Base-by-base conservation (phyloP, 2,888 invertebrate species). In the Anagyrus pseudococci region DNA sequence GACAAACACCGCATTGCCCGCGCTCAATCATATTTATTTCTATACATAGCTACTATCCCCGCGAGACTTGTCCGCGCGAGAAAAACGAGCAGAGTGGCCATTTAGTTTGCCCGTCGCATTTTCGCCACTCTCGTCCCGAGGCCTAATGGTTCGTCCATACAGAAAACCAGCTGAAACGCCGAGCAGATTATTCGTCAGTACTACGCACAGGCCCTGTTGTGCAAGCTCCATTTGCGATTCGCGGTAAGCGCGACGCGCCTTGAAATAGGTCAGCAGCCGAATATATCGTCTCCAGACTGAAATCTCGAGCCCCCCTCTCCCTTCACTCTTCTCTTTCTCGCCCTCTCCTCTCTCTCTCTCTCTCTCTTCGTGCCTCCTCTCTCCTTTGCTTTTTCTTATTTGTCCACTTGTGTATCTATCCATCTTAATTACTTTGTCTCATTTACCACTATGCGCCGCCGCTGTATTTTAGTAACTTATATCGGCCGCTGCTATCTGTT, bases 241-340 rank as follows among this genome's bases (percentile, higher is more conserved):
- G 44, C 40, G 1, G 55, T 63, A 63, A 22, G 25, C 15, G 47
- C 6, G n/a, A 26, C 29, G 7, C 7, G 53, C 26, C 56, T 55
- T 22, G 37, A 64, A 57, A 60, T 60, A 44, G 64, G 64, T 64
- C 64, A 64, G 47, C 33, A 25, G 60, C 56, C 48, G 60, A 64
- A 64, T 64, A 60, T 60, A 64, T 64, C 60, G 56, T 55, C 55
- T 53, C 48, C 55, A 49, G 47, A 44, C 49, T 50, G 50, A 62
- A 57, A 52, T 52, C 44, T 33, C 48, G n/a, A n/a, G n/a, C n/a
- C n/a, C n/a, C n/a, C n/a, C n/a, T n/a, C n/a, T n/a, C n/a, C n/a
- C n/a, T n/a, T n/a, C n/a, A n/a, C n/a, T n/a, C n/a, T n/a, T 20
- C 10, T 19, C 33, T 33, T 13, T 6, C 33, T 8, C 8, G 46